phyloP scores from a whole-genome alignment of 2,113 vertebrate species.

The Panthera tigris region DNA sequence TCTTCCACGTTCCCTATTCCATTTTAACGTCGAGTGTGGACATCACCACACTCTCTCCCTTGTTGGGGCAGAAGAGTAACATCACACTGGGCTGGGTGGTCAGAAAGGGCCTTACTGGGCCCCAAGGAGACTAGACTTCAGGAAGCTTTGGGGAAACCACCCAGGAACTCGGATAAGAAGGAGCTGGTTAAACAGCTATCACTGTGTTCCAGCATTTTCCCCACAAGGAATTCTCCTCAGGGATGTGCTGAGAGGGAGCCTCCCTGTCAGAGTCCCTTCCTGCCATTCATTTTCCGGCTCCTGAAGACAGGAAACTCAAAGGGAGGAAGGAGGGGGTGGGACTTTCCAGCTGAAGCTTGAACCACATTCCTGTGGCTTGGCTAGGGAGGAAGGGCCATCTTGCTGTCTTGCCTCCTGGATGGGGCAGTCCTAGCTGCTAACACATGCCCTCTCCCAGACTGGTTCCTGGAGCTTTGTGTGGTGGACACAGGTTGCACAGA shows the following conservation, averaged over 20 bases:
- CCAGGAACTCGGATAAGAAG: neutral
- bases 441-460: neutral
- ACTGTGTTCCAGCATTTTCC: neutral
- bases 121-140: neutral
- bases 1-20: neutral
- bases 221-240: neutral
- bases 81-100: neutral
- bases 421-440: neutral
- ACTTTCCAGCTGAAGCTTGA: conserved; percentile 56
- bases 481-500: neutral
- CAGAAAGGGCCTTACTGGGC: neutral
- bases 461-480: neutral
- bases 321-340: conserved; percentile 26
- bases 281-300: conserved; percentile 47
- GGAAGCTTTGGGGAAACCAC: neutral
- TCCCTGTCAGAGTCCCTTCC: neutral
- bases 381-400: conserved; percentile 9
- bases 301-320: conserved; percentile 36
- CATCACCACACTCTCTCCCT: neutral
- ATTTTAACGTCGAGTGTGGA: fast-evolving
- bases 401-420: neutral
- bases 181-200: neutral
- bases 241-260: neutral
- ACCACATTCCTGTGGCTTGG: conserved; percentile 69
- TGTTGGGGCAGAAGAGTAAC: neutral